Conservation (phyloP, 2,797 vertebrate species). For the Melanotaenia maccullochi region DNA sequence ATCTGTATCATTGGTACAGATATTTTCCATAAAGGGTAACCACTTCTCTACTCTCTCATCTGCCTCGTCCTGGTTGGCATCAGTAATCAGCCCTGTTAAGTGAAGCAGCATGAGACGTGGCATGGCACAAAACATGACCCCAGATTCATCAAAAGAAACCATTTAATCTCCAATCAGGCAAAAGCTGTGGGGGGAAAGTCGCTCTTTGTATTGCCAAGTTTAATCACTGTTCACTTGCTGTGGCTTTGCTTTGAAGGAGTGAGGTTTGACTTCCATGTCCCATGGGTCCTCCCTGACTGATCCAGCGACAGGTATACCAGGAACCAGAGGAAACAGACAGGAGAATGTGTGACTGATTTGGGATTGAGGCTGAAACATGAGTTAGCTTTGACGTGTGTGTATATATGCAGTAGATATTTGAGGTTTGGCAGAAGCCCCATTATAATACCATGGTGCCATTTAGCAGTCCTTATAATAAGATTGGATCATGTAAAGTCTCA, state of each 20-base stretch:
- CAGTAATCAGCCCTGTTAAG: conserved; percentile 27
- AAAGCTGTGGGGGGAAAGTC: conserved; percentile 27
- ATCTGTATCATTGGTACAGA: conserved; percentile 10
- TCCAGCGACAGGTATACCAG: conserved; percentile 19
- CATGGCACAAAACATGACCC: conserved; percentile 30
- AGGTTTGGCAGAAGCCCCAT: not conserved
- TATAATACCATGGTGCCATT: too few relatives aligned
- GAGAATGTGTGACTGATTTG: conserved; percentile 12
- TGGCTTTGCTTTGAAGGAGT: conserved; percentile 40
- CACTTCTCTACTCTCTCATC: not conserved
- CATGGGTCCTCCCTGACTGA: conserved; percentile 13
- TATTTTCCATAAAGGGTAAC: conserved; percentile 17
- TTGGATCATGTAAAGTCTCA: too few relatives aligned
- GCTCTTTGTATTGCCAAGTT: conserved; percentile 44
- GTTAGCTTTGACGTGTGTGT: not conserved
- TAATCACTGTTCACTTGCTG: conserved; percentile 43
- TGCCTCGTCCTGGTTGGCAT: not conserved
- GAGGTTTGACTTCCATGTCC: conserved; percentile 26
- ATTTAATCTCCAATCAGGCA: conserved; percentile 38
- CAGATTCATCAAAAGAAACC: conserved; percentile 30
- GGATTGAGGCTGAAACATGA: conserved; percentile 5
- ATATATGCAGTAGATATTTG: not conserved
- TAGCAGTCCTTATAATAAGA: too few relatives aligned
- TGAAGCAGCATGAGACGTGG: conserved; percentile 21
- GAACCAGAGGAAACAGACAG: conserved; percentile 30